These are phyloP conservation scores for Poeciliopsis retropinna DNA, from an alignment of 2,113 vertebrate genomes.

Conservation along the genomic window DNA sequence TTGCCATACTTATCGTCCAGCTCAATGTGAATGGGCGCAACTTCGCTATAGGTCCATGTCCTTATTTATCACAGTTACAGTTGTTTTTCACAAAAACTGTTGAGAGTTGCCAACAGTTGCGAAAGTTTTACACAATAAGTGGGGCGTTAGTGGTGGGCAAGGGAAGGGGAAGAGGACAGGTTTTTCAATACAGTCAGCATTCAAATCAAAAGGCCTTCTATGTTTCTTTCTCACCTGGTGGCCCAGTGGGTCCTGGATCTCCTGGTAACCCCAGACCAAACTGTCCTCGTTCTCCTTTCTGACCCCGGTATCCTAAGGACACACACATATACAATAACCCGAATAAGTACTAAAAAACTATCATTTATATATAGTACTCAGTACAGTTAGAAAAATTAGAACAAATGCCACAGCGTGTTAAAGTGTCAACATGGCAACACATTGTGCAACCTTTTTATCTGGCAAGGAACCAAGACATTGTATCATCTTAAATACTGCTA, in stretches of 20 bases:
- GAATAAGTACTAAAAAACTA: background rate
- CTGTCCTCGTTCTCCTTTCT: constrained; percentile 97
- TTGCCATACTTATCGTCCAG: no score
- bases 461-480: constrained; percentile 23
- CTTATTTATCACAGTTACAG: background rate
- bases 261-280: constrained; percentile 91
- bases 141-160: no score
- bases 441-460: constrained; percentile 29
- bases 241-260: constrained; percentile 85
- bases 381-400: constrained; percentile 65
- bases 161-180: no score
- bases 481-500: constrained; percentile 14
- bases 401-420: constrained; percentile 29
- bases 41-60: background rate
- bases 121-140: background rate
- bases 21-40: no score
- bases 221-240: constrained; percentile 83
- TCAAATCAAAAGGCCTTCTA: background rate
- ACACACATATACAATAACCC: constrained; percentile 67
- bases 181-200: background rate
- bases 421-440: constrained; percentile 27
- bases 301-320: constrained; percentile 91
- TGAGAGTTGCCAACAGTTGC: background rate
- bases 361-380: background rate
- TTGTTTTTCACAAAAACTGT: background rate